Base-by-base conservation (phyloP, 2,797 vertebrate species). In the Lates japonicus region DNA sequence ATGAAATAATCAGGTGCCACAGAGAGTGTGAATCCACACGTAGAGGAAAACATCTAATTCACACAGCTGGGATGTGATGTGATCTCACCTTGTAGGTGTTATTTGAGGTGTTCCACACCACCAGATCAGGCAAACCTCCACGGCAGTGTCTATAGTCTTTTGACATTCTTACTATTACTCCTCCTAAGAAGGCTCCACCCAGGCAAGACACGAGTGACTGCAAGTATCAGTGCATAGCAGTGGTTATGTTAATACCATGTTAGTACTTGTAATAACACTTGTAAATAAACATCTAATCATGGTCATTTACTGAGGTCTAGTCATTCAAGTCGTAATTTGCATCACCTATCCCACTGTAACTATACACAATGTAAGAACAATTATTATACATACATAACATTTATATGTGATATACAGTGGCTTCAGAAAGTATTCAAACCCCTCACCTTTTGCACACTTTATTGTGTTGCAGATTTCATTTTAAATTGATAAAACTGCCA, bases 101-200 rank as follows among this genome's bases (percentile, higher is more conserved):
- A 16, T 81, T 93, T 37, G 90, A 92, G 0, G 95, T 95, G 87
- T 92, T 94, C 98, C 98, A 99, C 78, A 99, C 97, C 1, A 98
- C 97, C 52, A 99, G 95, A 91, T 99, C 98, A 0, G 98, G 98
- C 51, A 99, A 95, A 1, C 98, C 98, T 2, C 93, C 98, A 46
- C 95, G 95, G 81, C 96, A 97, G 78, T 99, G 97, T 35, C 98
- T 95, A 44, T 97, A 96, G 86, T 99, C 97, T 88, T 87, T 83
- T 3, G 95, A 96, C 93, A 99, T 97, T 19, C 92, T 93, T 61
- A 86, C 90, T 57, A 97, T 96, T 74, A 99, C 88, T 0, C 96
- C 96, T 0, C 96, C 97, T 87, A 99, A 93, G 86, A 99, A 94
- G 2, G 41, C 4, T 37, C 98, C 98, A 14, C 97, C 97, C 0